Evolutionary conservation across 2,888 invertebrate species (phyloP).

Genomic region (Halocaridina rubra): DNA sequence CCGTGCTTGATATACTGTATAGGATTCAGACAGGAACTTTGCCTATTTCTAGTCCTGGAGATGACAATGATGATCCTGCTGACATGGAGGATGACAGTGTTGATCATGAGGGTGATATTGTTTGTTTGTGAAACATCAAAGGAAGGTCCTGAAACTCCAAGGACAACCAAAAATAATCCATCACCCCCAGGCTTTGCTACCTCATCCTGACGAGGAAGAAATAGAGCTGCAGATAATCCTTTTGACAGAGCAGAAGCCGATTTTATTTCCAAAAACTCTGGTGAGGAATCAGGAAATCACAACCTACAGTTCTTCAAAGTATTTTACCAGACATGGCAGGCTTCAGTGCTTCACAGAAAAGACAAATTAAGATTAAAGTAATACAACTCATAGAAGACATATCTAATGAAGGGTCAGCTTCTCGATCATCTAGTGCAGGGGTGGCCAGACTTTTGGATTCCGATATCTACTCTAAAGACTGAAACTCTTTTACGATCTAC

Average conservation of each 20-base stretch:
- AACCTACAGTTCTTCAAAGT: conserved; percentile 1
- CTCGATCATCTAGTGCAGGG: too few relatives aligned
- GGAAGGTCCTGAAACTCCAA: neutral
- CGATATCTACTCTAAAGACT: too few relatives aligned
- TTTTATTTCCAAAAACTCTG: too few relatives aligned
- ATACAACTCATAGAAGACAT: conserved; percentile 4
- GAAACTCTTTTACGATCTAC: too few relatives aligned
- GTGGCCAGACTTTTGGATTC: too few relatives aligned
- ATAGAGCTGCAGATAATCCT: neutral
- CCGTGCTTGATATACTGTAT: neutral
- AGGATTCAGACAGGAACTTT: conserved; percentile 1
- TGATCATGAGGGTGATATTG: neutral
- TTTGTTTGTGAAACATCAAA: neutral
- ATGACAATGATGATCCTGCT: neutral
- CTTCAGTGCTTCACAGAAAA: too few relatives aligned
- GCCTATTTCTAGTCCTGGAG: neutral
- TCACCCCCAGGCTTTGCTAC: too few relatives aligned
- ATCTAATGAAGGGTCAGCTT: too few relatives aligned
- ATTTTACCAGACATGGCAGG: conserved; percentile 4
- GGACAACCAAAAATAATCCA: neutral
- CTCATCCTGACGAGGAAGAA: too few relatives aligned
- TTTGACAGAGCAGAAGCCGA: too few relatives aligned
- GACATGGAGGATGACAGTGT: neutral
- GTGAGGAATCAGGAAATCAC: neutral
- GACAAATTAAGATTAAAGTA: neutral